A percentile compares a stretch with the other conserved stretches of the same genome.
These are phyloP conservation scores for Poeciliopsis turrubarensis DNA, from an alignment of 2,113 vertebrate species.

Conservation along the genomic window DNA sequence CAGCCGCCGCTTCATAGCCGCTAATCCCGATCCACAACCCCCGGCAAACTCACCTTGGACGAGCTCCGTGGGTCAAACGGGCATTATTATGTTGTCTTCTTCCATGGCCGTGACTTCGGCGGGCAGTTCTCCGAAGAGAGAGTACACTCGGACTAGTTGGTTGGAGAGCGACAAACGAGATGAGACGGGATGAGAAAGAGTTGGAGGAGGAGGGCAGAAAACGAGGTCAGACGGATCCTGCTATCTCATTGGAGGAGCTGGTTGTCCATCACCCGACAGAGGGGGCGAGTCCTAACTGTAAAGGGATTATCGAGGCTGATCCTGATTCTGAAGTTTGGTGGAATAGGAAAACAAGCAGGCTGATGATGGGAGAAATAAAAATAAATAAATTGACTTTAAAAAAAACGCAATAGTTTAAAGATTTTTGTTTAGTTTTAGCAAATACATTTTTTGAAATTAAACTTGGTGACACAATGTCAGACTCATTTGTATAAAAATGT, in stretches of 20 bases:
- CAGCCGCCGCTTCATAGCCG: conserved; percentile 7
- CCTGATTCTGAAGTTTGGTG: conserved; percentile 30
- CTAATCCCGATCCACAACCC: conserved; percentile 9
- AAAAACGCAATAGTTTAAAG: too few relatives aligned
- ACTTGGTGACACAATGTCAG: too few relatives aligned
- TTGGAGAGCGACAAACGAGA: conserved; percentile 41
- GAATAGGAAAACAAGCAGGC: conserved; percentile 21
- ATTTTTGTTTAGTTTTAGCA: too few relatives aligned
- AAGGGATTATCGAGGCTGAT: conserved; percentile 49
- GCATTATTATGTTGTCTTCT: conserved; percentile 70
- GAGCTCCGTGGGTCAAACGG: conserved; percentile 56
- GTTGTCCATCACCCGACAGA: conserved; percentile 32
- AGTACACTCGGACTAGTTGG: conserved; percentile 26
- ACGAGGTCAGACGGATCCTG: not conserved
- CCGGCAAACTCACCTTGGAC: conserved; percentile 61
- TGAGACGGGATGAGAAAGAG: conserved; percentile 15
- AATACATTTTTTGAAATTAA: too few relatives aligned
- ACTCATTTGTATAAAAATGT: too few relatives aligned
- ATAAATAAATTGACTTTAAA: too few relatives aligned
- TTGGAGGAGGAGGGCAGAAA: conserved; percentile 1
- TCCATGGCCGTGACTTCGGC: conserved; percentile 62
- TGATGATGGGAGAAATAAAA: not conserved
- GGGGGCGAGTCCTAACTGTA: conserved; percentile 53
- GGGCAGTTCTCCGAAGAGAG: conserved; percentile 41
- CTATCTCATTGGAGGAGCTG: conserved; percentile 39